Evolutionary conservation across 2,113 vertebrate species (phyloP).

Genomic region (Clarias magur): DNA sequence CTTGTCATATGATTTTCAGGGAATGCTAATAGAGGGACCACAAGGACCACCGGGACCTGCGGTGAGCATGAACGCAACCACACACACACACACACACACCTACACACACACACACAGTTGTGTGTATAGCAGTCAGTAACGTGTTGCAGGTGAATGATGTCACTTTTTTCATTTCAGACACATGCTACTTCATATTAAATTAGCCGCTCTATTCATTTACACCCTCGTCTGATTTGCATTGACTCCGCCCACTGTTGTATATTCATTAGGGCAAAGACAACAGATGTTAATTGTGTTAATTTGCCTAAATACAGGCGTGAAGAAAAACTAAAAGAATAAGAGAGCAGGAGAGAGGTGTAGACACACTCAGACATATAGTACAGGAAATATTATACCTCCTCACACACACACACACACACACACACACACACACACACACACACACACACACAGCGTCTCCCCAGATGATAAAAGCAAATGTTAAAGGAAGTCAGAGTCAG

Average conservation of each 20-base stretch:
- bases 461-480: constrained; percentile 67
- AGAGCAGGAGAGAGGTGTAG: neutral
- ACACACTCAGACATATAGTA: neutral
- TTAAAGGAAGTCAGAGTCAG: constrained; percentile 65
- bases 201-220: no score
- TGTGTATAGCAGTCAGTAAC: neutral
- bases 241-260: neutral
- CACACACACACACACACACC: neutral
- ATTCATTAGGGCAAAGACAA: neutral
- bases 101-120: neutral
- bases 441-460: constrained; percentile 48
- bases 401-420: constrained; percentile 57
- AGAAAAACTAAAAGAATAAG: neutral
- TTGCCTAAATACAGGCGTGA: neutral
- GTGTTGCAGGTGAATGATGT: no score
- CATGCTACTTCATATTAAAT: no score
- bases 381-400: constrained; percentile 32
- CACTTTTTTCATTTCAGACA: no score
- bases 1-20: constrained; percentile 72
- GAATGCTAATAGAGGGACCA: constrained; percentile 96
- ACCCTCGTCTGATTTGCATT: neutral
- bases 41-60: constrained; percentile 86
- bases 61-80: constrained; percentile 77
- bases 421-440: neutral
- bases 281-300: neutral